Conservation (phyloP, 2,113 vertebrate species). For the Colaptes auratus region DNA sequence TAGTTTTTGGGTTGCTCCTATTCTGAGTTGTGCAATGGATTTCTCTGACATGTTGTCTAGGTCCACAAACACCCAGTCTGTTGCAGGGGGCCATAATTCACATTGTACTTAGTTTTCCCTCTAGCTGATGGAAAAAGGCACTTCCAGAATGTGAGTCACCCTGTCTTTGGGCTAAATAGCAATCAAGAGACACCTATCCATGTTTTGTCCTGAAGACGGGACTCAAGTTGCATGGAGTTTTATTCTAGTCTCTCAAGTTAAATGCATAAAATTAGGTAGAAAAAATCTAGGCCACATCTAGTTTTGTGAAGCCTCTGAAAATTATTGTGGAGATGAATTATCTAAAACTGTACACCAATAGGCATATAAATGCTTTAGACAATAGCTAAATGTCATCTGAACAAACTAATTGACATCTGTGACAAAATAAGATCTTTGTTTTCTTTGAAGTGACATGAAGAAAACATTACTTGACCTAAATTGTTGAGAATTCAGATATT, state of each 20-base stretch:
- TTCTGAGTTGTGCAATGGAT: neutral
- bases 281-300: neutral
- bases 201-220: neutral
- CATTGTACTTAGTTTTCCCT: neutral
- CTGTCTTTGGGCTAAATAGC: neutral
- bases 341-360: neutral
- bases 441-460: neutral
- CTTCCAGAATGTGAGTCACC: neutral
- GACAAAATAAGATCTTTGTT: neutral
- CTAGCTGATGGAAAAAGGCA: neutral
- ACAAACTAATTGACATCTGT: neutral
- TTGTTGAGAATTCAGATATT: neutral
- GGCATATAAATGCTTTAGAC: neutral
- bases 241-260: neutral
- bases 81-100: neutral
- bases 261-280: neutral
- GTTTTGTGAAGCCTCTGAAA: neutral
- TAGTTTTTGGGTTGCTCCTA: accelerated
- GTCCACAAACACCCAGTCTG: neutral
- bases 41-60: accelerated
- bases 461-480: neutral
- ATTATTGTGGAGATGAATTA: neutral
- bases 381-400: neutral
- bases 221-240: neutral
- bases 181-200: neutral